phyloP scores from a whole-genome alignment of 2,888 invertebrate species.

The Tiliacea citrago region DNA sequence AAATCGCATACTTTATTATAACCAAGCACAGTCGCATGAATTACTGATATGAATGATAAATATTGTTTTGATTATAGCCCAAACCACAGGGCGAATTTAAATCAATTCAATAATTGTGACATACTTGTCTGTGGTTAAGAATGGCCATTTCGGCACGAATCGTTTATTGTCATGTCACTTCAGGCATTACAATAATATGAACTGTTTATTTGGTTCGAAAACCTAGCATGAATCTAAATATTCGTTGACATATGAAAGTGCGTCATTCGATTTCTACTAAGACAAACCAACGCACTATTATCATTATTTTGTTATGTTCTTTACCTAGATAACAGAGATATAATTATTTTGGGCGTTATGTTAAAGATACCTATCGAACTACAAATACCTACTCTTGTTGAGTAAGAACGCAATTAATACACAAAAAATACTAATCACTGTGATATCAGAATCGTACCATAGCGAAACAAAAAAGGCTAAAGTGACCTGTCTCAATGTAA shows the following conservation, averaged over 20 bases:
- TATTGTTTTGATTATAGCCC: constrained; percentile 47
- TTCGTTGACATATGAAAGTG: constrained; percentile 20
- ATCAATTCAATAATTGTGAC: constrained; percentile 40
- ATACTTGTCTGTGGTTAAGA: constrained; percentile 42
- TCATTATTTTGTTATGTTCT: constrained; percentile 6
- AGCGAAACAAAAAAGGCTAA: constrained; percentile 4
- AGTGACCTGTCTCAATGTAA: constrained; percentile 34
- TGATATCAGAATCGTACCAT: constrained; percentile 18
- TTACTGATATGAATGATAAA: constrained; percentile 59
- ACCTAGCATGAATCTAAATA: constrained; percentile 1
- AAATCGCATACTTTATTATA: constrained; percentile 48
- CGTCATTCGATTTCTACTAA: constrained; percentile 25
- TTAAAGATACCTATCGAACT: neutral
- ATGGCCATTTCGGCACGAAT: constrained; percentile 11
- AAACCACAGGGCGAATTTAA: constrained; percentile 48
- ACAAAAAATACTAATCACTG: constrained; percentile 14
- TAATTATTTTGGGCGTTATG: constrained; percentile 1
- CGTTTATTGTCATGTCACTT: constrained; percentile 16
- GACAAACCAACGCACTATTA: constrained; percentile 15
- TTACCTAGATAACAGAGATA: constrained; percentile 24
- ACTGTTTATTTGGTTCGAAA: constrained; percentile 34
- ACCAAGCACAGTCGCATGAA: constrained; percentile 41
- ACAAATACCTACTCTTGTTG: constrained; percentile 12
- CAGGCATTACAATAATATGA: constrained; percentile 24
- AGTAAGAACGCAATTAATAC: constrained; percentile 34